phyloP scores from a whole-genome alignment of 53 echinoderm and acorn worm genomes.

The Echinometra lucunter region DNA sequence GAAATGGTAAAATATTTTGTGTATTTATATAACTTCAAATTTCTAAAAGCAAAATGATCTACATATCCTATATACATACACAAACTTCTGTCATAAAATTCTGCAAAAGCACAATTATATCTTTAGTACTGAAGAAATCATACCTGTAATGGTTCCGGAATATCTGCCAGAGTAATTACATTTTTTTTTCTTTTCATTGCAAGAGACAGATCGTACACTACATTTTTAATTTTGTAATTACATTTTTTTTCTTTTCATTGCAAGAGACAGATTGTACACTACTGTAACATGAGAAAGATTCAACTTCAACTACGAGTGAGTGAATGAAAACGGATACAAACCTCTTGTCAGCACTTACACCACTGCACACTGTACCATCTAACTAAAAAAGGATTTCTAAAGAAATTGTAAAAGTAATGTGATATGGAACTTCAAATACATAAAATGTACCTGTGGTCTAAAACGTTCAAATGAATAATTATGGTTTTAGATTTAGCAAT shows the following conservation, averaged over 20 bases:
- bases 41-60: background rate
- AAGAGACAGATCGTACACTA: background rate
- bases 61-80: conserved; percentile 5
- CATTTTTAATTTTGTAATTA: too few species aligned
- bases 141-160: conserved; percentile 6
- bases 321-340: background rate
- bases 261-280: background rate
- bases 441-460: too few species aligned
- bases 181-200: conserved; percentile 18
- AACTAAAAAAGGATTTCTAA: too few species aligned
- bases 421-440: too few species aligned
- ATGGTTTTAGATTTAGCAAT: too few species aligned
- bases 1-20: background rate
- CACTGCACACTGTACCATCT: too few species aligned
- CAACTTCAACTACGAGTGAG: background rate
- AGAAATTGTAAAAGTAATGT: too few species aligned
- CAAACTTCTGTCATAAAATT: background rate
- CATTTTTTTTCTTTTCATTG: conserved; percentile 14
- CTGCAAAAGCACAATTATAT: background rate
- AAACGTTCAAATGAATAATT: too few species aligned
- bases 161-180: conserved; percentile 6
- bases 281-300: background rate
- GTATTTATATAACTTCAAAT: background rate
- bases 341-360: too few species aligned
- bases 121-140: conserved; percentile 55